Conservation (phyloP, 2,888 invertebrate genomes). For the Fissipunctia ypsillon region DNA sequence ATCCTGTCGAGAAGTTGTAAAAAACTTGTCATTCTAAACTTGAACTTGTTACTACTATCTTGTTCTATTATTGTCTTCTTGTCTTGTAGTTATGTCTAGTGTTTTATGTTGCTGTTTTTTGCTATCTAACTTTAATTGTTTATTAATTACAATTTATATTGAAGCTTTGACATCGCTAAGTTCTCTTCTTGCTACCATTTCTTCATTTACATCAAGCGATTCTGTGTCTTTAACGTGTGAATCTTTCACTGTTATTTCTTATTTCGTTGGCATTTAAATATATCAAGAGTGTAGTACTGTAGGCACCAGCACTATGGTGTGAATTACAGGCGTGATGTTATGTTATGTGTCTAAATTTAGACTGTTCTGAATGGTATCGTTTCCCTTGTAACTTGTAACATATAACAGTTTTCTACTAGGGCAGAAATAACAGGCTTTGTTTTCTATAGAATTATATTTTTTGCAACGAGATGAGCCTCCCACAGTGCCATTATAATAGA, state of each 20-base stretch:
- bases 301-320: conserved; percentile 4
- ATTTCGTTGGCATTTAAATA: not conserved
- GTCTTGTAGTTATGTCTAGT: conserved; percentile 5
- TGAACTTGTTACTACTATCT: conserved; percentile 58
- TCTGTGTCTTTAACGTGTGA: not conserved
- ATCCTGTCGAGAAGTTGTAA: conserved; percentile 55
- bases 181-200: not conserved
- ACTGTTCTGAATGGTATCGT: not conserved
- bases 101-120: conserved; percentile 25
- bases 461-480: conserved; percentile 17
- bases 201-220: not conserved
- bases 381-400: not conserved
- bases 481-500: conserved; percentile 17
- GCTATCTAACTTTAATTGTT: not conserved
- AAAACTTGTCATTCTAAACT: conserved; percentile 60
- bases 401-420: not conserved
- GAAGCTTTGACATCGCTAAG: not conserved
- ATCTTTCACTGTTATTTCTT: not conserved
- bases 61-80: conserved; percentile 33
- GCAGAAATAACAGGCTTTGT: conserved; percentile 5
- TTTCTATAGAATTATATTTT: conserved; percentile 20
- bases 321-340: too few relatives aligned
- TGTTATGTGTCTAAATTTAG: not conserved
- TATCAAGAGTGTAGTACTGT: not conserved
- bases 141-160: conserved; percentile 5